Evolutionary conservation across 2,113 vertebrate genomes (phyloP).

Genomic region (Chaetodon auriga): DNA sequence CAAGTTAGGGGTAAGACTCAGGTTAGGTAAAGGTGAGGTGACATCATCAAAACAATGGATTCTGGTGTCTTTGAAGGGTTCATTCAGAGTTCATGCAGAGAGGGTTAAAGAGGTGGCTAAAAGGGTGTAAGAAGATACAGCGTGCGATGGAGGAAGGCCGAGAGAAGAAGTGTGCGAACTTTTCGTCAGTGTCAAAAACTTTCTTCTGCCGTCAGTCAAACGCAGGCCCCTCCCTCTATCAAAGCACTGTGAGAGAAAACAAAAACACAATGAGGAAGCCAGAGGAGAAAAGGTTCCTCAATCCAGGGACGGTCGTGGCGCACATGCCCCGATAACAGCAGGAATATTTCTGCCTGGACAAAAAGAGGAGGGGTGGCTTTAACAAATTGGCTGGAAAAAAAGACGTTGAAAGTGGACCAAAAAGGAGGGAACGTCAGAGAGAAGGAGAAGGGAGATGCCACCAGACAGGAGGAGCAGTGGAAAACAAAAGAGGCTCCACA

Average conservation of each 20-base stretch:
- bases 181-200: conserved; percentile 7
- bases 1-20: conserved; percentile 66
- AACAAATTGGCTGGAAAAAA: conserved; percentile 40
- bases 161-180: not conserved
- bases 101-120: not conserved
- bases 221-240: not conserved
- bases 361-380: conserved; percentile 49
- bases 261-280: conserved; percentile 68
- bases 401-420: conserved; percentile 39
- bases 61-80: conserved; percentile 60
- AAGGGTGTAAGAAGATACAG: not conserved
- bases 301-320: conserved; percentile 54
- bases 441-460: conserved; percentile 72
- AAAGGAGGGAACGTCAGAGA: conserved; percentile 52
- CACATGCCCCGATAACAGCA: conserved; percentile 61
- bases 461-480: conserved; percentile 81
- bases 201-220: conserved; percentile 38
- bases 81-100: conserved; percentile 64
- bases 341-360: conserved; percentile 72
- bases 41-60: conserved; percentile 76
- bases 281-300: conserved; percentile 64
- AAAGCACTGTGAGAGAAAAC: conserved; percentile 36
- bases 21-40: conserved; percentile 81
- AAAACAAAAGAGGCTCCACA: conserved; percentile 86
- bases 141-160: not conserved